Base-by-base conservation (phyloP, 2,888 invertebrate genomes). In the Ypsolopha sequella region DNA sequence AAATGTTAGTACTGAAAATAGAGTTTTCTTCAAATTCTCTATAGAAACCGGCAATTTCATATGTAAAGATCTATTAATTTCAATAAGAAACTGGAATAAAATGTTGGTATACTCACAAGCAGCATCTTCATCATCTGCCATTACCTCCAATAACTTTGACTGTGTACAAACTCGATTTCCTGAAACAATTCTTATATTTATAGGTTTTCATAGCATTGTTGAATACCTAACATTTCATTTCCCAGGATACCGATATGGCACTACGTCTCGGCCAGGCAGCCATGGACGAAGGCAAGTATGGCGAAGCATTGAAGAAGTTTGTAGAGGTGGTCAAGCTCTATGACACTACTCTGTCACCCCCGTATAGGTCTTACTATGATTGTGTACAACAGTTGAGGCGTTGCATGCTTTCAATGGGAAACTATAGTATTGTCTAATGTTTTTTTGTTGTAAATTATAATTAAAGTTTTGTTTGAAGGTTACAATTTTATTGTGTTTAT, bases 301-400 rank as follows among this genome's bases (percentile, higher is more conserved):
- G 88, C 13, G 88, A 90, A 59, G 92, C 93, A 1, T 76, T 92
- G 41, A 87, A 88, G 60, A 89, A 90, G 59, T 91, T 91, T 55
- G 76, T 90, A 41, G 89, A 91, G 65, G 88, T 92, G 13, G 72
- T 93, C 43, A 89, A 89, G 56, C 80, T 93, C 9, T 89, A 93
- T 64, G 91, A 92, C 54, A 88, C 89, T 44, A 91, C 90, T 2
- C 73, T 95, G 44, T 88, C 89, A 2, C 91, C 93, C 7, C 95
- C 95, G 0, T 93, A 93, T 60, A 88, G 87, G 54, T 94, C 94
- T 58, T 93, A 91, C 69, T 91, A 93, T 62, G 82, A 93, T 48
- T 93, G 92, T 65, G 92, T 93, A 54, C 92, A 94, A 70, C 90
- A 91, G 50, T 77, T 92, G 10, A 88, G 92, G 58, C 88, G 91